Percentiles rank a stretch among this genome's conserved stretches.
phyloP scores from a whole-genome alignment of 1,140 invertebrate genomes.

The Diorhabda carinulata region DNA sequence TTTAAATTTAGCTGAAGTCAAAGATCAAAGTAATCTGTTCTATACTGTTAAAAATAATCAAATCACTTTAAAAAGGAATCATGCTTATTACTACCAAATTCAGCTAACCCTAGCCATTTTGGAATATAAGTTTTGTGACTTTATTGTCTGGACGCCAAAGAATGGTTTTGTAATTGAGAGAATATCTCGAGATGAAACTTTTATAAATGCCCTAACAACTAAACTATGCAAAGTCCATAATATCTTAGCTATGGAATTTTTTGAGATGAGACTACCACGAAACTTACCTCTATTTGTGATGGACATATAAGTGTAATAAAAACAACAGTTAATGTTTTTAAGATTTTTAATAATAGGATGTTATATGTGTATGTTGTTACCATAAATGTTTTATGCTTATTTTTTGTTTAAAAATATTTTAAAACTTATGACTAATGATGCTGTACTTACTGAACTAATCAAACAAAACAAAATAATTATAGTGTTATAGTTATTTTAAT shows the following conservation, averaged over 20 bases:
- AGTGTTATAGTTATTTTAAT: background rate
- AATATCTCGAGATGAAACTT: background rate
- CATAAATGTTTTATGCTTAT: too few relatives aligned
- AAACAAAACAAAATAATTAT: background rate
- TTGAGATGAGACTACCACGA: constrained; percentile 3
- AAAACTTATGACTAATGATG: too few relatives aligned
- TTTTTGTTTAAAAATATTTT: too few relatives aligned
- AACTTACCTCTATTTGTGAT: too few relatives aligned
- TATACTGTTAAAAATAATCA: background rate
- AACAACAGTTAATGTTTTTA: too few relatives aligned
- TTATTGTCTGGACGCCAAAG: background rate
- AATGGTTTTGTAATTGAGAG: background rate
- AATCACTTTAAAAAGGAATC: background rate
- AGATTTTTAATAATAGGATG: too few relatives aligned
- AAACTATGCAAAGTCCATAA: background rate
- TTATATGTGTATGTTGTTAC: too few relatives aligned
- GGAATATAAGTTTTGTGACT: constrained; percentile 1
- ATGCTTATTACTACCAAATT: constrained; percentile 5
- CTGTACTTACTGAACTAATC: too few relatives aligned
- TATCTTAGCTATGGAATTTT: constrained; percentile 6
- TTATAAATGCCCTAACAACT: background rate
- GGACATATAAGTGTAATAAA: too few relatives aligned
- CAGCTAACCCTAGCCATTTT: constrained; percentile 1
- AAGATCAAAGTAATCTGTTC: background rate
- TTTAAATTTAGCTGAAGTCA: constrained; percentile 5